Conservation (phyloP, 2,888 invertebrate genomes). For the Lampropteryx suffumata region DNA sequence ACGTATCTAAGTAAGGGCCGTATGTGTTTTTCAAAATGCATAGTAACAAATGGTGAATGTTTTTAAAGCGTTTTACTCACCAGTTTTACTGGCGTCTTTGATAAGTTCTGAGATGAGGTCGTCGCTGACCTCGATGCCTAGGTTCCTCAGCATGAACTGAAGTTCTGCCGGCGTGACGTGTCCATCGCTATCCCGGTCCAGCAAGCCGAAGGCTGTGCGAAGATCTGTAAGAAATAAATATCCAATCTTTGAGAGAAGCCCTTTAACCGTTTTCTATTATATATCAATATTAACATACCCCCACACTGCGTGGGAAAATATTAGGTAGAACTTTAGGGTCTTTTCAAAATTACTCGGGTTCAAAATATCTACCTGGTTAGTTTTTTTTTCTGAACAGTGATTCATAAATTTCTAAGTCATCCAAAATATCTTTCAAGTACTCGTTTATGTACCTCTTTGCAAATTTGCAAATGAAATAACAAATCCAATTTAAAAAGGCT, state of each 20-base stretch:
- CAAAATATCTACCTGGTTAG: no score
- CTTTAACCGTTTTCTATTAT: neutral
- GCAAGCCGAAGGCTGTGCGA: constrained; percentile 89
- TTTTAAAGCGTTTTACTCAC: constrained; percentile 64
- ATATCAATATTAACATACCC: no score
- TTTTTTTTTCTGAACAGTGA: no score
- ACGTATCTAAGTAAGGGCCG: no score
- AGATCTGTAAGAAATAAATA: constrained; percentile 82
- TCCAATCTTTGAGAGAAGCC: neutral
- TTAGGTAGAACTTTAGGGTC: no score
- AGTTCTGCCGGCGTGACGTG: constrained; percentile 89
- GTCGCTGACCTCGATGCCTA: constrained; percentile 89
- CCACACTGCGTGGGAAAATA: no score
- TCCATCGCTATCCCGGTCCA: constrained; percentile 91
- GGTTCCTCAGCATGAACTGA: constrained; percentile 90
- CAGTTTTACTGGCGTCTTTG: constrained; percentile 88
- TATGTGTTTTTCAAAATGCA: no score
- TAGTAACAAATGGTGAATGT: no score
- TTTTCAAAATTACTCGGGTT: no score
- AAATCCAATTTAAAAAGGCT: constrained; percentile 18
- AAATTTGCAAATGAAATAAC: neutral
- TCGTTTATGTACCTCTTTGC: neutral
- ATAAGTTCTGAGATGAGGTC: constrained; percentile 89
- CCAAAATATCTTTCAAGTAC: no score
- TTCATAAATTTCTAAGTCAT: no score